A percentile compares a stretch with the other conserved stretches of the same genome.
phyloP scores from a whole-genome alignment of 2,797 vertebrate species.

The Onychomys arenicola region DNA sequence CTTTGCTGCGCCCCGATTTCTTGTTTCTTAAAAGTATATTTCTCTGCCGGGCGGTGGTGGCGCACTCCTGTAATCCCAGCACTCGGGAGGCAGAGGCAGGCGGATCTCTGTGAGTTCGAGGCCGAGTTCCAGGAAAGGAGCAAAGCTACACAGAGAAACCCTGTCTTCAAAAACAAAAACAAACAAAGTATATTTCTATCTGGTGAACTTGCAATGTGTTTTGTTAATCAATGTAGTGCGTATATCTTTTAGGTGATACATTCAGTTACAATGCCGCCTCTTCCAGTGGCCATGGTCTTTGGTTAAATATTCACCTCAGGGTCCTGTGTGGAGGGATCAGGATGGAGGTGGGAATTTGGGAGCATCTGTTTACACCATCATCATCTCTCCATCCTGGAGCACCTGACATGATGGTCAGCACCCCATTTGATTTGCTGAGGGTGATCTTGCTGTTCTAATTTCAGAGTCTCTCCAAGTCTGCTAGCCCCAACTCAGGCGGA shows the following conservation, averaged over 20 bases:
- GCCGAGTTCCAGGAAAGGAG: no score
- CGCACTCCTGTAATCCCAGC: no score
- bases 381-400: neutral
- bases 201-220: neutral
- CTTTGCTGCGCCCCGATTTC: neutral
- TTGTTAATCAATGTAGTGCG: neutral
- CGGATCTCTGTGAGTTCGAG: no score
- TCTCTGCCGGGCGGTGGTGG: no score
- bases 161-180: no score
- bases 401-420: neutral
- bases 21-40: slow-evolving; percentile 6
- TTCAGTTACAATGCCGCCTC: neutral
- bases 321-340: neutral
- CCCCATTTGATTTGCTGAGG: neutral
- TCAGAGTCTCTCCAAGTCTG: neutral
- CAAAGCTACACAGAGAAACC: no score
- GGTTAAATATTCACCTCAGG: neutral
- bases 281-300: neutral
- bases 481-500: neutral
- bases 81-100: no score
- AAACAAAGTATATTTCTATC: neutral
- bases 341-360: neutral
- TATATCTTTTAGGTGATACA: neutral
- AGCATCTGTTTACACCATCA: neutral
- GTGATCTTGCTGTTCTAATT: neutral